Conservation (phyloP, 1,140 invertebrate species). For the Conopomorpha cramerella region DNA sequence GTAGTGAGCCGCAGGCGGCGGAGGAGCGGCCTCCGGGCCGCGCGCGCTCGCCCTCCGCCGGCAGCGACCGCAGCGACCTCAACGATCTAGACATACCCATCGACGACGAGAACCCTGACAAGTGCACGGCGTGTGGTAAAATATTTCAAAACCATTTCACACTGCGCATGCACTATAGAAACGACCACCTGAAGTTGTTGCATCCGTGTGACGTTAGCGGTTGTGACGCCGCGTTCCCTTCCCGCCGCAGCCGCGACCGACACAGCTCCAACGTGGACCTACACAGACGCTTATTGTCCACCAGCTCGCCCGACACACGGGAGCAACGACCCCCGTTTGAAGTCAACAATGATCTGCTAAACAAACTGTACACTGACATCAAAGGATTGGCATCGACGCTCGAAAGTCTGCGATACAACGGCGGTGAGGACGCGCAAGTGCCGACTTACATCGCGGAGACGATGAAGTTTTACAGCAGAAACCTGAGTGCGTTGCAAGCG, state of each 20-base stretch:
- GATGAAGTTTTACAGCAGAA: slow-evolving; percentile 55
- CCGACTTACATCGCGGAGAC: slow-evolving; percentile 53
- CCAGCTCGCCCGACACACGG: slow-evolving; percentile 65
- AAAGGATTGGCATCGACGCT: slow-evolving; percentile 56
- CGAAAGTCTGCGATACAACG: slow-evolving; percentile 48
- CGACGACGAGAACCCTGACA: slow-evolving; percentile 75
- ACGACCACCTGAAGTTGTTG: slow-evolving; percentile 90
- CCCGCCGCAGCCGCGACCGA: slow-evolving; percentile 87
- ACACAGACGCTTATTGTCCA: slow-evolving; percentile 82
- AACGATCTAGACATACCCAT: slow-evolving; percentile 79
- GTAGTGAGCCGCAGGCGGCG: too few relatives aligned
- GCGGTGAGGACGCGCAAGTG: slow-evolving; percentile 38
- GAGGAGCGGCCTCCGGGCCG: too few relatives aligned
- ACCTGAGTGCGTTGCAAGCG: slow-evolving; percentile 36
- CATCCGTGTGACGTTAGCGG: slow-evolving; percentile 91
- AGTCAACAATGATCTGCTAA: slow-evolving; percentile 78
- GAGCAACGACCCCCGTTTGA: slow-evolving; percentile 66
- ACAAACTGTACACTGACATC: slow-evolving; percentile 78
- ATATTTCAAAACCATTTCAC: slow-evolving; percentile 92
- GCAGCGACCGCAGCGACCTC: slow-evolving; percentile 62
- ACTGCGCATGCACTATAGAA: slow-evolving; percentile 90
- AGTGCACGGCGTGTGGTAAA: slow-evolving; percentile 89
- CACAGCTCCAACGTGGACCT: slow-evolving; percentile 90
- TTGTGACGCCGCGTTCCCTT: slow-evolving; percentile 91
- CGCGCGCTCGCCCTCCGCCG: slow-evolving; percentile 59